phyloP scores from a whole-genome alignment of 2,888 invertebrate species.

The Temnothorax ravouxi region DNA sequence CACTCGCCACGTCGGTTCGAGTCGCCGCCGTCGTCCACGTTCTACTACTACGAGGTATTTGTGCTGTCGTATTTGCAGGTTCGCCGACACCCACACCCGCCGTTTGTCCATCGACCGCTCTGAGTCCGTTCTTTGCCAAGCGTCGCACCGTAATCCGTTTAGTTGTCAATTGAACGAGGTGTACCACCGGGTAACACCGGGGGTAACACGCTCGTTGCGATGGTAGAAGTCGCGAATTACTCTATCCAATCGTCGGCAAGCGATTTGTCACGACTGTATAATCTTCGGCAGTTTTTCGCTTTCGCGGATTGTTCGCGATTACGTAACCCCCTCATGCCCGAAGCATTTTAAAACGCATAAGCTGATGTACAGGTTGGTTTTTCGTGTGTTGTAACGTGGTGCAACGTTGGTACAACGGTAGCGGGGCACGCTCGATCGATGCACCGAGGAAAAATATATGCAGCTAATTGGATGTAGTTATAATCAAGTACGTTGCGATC shows the following conservation, averaged over 20 bases:
- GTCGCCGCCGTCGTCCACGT: conserved; percentile 56
- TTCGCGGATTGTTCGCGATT: background rate
- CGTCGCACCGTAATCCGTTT: conserved; percentile 15
- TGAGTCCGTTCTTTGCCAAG: conserved; percentile 13
- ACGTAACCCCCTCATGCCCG: background rate
- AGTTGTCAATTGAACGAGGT: conserved; percentile 7
- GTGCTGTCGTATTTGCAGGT: conserved; percentile 68
- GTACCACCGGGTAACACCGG: background rate
- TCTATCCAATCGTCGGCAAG: background rate
- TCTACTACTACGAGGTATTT: conserved; percentile 73
- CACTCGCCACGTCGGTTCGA: conserved; percentile 45
- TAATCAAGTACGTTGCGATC: background rate
- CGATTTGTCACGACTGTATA: background rate
- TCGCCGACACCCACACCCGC: conserved; percentile 63
- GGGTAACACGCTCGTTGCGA: no score
- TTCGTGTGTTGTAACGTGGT: background rate
- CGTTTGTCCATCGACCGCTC: conserved; percentile 52
- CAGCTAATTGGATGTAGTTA: conserved; percentile 31
- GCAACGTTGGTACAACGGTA: conserved; percentile 6
- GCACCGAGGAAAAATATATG: conserved; percentile 10
- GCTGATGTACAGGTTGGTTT: background rate
- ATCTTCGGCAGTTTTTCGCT: background rate
- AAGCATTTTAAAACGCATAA: background rate
- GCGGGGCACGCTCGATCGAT: conserved; percentile 30
- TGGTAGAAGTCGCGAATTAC: background rate